Evolutionary conservation across 1,140 invertebrate genomes (phyloP).

Genomic region (Reticulitermes speratus): DNA sequence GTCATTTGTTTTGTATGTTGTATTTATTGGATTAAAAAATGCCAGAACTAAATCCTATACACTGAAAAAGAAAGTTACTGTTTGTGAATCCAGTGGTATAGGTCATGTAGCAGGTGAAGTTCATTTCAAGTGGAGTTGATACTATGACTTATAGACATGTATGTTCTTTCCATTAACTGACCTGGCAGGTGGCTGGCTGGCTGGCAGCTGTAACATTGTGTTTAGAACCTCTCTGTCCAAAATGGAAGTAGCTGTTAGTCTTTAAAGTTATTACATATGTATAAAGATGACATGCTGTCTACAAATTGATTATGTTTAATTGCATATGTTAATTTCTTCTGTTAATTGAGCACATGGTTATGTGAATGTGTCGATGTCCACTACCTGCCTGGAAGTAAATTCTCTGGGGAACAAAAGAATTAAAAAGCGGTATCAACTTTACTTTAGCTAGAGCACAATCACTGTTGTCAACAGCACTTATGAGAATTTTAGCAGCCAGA

Average conservation of each 20-base stretch:
- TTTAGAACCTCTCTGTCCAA: neutral
- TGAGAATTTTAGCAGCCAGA: slow-evolving; percentile 20
- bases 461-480: slow-evolving; percentile 29
- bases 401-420: neutral
- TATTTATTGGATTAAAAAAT: slow-evolving; percentile 29
- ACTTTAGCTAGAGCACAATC: slow-evolving; percentile 24
- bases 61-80: neutral
- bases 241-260: neutral
- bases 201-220: neutral
- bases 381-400: neutral
- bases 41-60: slow-evolving; percentile 15
- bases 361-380: neutral
- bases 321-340: neutral
- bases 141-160: neutral
- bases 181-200: neutral
- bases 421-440: slow-evolving; percentile 27
- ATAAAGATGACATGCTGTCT: neutral
- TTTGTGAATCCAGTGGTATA: slow-evolving; percentile 15
- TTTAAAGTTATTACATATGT: neutral
- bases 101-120: neutral
- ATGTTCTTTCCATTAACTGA: neutral
- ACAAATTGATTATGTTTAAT: neutral
- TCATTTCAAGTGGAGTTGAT: slow-evolving; percentile 9
- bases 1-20: slow-evolving; percentile 32
- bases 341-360: neutral